A percentile compares a stretch with the other conserved stretches of the same genome.
These are phyloP conservation scores for Eutrigla gurnardus DNA, from an alignment of 2,797 vertebrate genomes.

Conservation along the genomic window DNA sequence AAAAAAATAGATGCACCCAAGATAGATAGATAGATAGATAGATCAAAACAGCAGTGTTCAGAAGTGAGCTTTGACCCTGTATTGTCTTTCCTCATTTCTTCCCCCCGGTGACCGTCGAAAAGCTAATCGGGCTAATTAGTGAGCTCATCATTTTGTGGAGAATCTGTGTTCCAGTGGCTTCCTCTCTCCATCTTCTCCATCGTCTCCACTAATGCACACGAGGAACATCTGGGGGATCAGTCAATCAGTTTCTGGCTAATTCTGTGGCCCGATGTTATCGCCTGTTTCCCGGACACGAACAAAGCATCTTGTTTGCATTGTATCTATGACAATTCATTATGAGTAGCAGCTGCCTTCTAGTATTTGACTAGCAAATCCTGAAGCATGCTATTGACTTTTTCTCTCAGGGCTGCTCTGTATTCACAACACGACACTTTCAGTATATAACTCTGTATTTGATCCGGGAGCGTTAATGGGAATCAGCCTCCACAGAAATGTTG, in stretches of 20 bases:
- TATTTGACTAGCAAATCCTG: slow-evolving; percentile 74
- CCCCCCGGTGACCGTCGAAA: background rate
- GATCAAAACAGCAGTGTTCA: background rate
- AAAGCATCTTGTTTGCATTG: slow-evolving; percentile 48
- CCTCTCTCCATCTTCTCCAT: background rate
- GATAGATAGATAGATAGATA: too few relatives aligned
- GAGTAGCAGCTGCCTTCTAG: slow-evolving; percentile 8
- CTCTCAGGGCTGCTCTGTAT: background rate
- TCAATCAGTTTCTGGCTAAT: slow-evolving; percentile 42
- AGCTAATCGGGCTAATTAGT: slow-evolving; percentile 6
- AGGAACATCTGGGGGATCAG: background rate
- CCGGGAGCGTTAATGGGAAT: background rate
- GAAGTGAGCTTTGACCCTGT: background rate
- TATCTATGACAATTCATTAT: slow-evolving; percentile 16
- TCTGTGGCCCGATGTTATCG: slow-evolving; percentile 32
- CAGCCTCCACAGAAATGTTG: background rate
- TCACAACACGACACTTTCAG: background rate
- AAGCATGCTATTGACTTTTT: background rate
- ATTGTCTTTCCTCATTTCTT: background rate
- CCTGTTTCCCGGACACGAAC: slow-evolving; percentile 33
- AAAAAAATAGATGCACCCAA: too few relatives aligned
- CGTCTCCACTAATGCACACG: slow-evolving; percentile 19
- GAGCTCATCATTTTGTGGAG: background rate
- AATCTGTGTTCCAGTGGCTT: slow-evolving; percentile 1
- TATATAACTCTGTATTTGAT: background rate